These are phyloP conservation scores for Notiomystis cincta DNA, from an alignment of 2,113 vertebrate genomes.

Conservation along the genomic window DNA sequence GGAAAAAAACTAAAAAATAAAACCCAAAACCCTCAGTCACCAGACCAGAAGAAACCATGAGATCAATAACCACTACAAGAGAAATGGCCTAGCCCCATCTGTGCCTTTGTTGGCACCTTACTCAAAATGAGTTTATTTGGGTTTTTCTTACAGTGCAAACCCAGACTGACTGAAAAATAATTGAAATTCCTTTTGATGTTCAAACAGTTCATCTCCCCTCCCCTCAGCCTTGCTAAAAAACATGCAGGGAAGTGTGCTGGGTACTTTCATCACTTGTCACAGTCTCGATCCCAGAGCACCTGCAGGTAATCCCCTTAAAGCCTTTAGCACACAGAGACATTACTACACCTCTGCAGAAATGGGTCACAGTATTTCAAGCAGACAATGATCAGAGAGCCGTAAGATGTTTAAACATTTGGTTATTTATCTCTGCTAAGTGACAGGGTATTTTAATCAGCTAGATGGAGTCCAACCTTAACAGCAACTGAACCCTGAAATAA, in stretches of 20 bases:
- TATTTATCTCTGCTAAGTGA: not conserved
- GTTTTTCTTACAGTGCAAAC: not conserved
- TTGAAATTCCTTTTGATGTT: not conserved
- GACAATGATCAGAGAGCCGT: not conserved
- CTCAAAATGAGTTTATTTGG: not conserved
- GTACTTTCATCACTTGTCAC: not conserved
- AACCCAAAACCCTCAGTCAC: not conserved
- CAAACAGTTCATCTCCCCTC: not conserved
- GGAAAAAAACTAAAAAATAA: not conserved
- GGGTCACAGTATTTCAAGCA: not conserved
- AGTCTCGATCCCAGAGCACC: not conserved
- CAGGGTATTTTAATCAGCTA: not conserved
- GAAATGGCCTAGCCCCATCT: not conserved
- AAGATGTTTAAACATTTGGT: not conserved
- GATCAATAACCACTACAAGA: not conserved
- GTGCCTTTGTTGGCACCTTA: not conserved
- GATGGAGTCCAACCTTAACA: not conserved
- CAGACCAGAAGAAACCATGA: not conserved
- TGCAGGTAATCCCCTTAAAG: not conserved
- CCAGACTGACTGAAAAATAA: not conserved
- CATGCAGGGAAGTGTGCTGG: not conserved
- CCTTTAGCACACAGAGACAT: not conserved
- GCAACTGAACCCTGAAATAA: not conserved
- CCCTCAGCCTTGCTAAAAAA: not conserved
- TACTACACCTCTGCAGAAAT: not conserved